These are phyloP conservation scores for Chorisops tibialis DNA, from an alignment of 2,888 invertebrate genomes.

Conservation along the genomic window DNA sequence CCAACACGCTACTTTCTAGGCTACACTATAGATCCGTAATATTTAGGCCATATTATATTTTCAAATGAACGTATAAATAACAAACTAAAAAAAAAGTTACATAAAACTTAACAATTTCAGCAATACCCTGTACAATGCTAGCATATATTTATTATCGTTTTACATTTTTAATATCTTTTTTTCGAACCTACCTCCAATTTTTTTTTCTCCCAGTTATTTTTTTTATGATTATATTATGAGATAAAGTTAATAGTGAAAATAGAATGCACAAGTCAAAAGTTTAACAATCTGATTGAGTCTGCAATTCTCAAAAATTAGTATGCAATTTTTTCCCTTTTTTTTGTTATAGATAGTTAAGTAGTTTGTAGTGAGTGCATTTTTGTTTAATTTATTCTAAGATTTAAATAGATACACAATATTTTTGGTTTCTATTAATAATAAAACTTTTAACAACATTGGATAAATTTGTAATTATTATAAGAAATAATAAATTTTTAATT, in stretches of 20 bases:
- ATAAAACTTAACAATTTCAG: not conserved
- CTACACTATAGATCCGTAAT: no score
- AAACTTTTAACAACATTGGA: not conserved
- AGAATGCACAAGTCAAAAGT: slow-evolving; percentile 12
- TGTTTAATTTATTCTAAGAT: no score
- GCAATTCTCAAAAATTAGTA: slow-evolving; percentile 48
- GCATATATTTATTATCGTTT: slow-evolving; percentile 7
- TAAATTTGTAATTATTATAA: not conserved
- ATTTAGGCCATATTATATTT: no score
- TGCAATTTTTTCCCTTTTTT: not conserved
- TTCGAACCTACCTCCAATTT: slow-evolving; percentile 8
- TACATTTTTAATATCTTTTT: not conserved
- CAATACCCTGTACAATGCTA: slow-evolving; percentile 32
- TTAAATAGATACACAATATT: no score
- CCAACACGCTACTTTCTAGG: no score
- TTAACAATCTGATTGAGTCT: slow-evolving; percentile 54
- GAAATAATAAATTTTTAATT: no score
- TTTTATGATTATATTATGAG: slow-evolving; percentile 34
- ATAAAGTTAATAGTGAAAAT: not conserved
- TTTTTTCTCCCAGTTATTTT: not conserved
- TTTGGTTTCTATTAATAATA: not conserved
- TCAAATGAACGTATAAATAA: not conserved
- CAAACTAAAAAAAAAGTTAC: slow-evolving; percentile 1
- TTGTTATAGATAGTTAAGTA: not conserved
- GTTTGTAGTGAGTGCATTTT: not conserved